phyloP scores from a whole-genome alignment of 2,888 invertebrate genomes.

The Carabus problematicus region DNA sequence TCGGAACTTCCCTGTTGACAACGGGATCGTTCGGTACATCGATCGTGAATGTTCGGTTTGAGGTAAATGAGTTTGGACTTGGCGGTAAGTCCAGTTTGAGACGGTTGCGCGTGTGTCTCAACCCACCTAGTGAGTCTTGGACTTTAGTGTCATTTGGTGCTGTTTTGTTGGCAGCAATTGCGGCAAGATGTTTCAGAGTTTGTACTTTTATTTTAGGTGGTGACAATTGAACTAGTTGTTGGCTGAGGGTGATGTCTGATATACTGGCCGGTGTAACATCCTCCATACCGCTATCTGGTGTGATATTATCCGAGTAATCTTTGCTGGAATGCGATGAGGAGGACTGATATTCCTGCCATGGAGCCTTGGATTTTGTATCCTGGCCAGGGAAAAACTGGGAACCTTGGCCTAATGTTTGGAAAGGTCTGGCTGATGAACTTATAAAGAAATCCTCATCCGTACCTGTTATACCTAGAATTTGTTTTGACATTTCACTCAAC shows the following conservation, averaged over 20 bases:
- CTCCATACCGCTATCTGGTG: slow-evolving; percentile 70
- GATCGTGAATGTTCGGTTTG: slow-evolving; percentile 54
- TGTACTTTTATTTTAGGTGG: slow-evolving; percentile 47
- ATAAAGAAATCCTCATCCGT: slow-evolving; percentile 76
- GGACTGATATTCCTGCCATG: slow-evolving; percentile 43
- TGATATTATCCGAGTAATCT: slow-evolving; percentile 58
- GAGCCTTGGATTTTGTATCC: slow-evolving; percentile 43
- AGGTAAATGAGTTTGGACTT: slow-evolving; percentile 61
- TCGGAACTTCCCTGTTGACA: slow-evolving; percentile 60
- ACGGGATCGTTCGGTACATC: slow-evolving; percentile 63
- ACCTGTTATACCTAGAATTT: slow-evolving; percentile 58
- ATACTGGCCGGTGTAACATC: slow-evolving; percentile 64
- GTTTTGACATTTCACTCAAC: not conserved
- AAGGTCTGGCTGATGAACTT: slow-evolving; percentile 75
- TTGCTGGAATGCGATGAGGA: slow-evolving; percentile 16
- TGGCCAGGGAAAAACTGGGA: slow-evolving; percentile 78
- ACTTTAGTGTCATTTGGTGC: slow-evolving; percentile 39
- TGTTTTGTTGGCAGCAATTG: slow-evolving; percentile 51
- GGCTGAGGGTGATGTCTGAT: slow-evolving; percentile 45
- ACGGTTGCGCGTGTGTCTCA: slow-evolving; percentile 75
- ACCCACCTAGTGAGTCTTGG: slow-evolving; percentile 65
- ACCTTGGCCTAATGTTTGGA: slow-evolving; percentile 65
- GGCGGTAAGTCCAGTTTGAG: slow-evolving; percentile 74
- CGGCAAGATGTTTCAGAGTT: slow-evolving; percentile 53
- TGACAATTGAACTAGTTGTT: slow-evolving; percentile 41